Evolutionary conservation across 2,888 invertebrate species (phyloP).

Genomic region (Pogonocherus hispidulus): DNA sequence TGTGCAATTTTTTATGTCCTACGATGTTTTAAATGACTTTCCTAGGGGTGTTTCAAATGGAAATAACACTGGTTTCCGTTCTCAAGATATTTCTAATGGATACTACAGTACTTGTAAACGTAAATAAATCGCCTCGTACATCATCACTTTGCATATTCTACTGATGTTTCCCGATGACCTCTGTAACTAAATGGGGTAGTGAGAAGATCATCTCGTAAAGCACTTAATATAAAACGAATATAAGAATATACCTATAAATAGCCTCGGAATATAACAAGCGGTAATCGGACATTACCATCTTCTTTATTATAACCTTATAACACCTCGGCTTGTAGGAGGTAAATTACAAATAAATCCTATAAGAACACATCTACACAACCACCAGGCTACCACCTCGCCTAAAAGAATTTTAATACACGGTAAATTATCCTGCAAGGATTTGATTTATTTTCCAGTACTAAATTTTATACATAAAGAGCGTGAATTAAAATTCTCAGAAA

Average conservation of each 20-base stretch:
- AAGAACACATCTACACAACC: background rate
- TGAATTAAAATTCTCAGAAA: slow-evolving; percentile 27
- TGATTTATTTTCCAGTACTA: slow-evolving; percentile 27
- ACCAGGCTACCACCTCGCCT: slow-evolving; percentile 15
- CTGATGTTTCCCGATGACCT: too few relatives aligned
- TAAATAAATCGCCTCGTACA: too few relatives aligned
- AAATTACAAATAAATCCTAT: background rate
- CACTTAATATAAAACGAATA: too few relatives aligned
- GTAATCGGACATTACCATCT: slow-evolving; percentile 1
- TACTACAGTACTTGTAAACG: too few relatives aligned
- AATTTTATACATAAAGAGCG: slow-evolving; percentile 25
- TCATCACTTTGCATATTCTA: too few relatives aligned
- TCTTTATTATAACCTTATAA: slow-evolving; percentile 1
- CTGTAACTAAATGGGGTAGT: too few relatives aligned
- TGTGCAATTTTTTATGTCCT: too few relatives aligned
- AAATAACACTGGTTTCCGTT: too few relatives aligned
- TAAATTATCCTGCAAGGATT: slow-evolving; percentile 22
- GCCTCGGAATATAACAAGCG: background rate
- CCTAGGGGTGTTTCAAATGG: too few relatives aligned
- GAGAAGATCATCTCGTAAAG: too few relatives aligned
- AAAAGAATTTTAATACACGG: slow-evolving; percentile 13
- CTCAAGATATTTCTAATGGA: too few relatives aligned
- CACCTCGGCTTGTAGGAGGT: slow-evolving; percentile 3
- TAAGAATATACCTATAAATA: background rate
- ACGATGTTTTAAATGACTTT: too few relatives aligned